phyloP scores from a whole-genome alignment of 2,113 vertebrate genomes.

The Trematomus loennbergii region DNA sequence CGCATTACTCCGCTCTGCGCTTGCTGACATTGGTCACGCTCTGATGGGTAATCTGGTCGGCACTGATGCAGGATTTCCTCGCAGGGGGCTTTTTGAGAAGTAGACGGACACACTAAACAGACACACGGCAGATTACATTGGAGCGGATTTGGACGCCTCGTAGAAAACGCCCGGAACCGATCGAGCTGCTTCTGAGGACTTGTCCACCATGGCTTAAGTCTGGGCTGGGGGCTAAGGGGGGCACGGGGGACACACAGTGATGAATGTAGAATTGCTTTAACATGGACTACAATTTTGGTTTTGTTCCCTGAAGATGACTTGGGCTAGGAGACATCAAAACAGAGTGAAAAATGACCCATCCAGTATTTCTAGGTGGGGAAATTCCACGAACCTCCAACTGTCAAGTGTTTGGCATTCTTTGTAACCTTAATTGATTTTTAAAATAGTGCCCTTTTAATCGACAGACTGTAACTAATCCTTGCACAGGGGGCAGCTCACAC shows the following conservation, averaged over 20 bases:
- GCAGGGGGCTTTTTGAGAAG: slow-evolving; percentile 37
- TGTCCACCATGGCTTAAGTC: slow-evolving; percentile 30
- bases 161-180: slow-evolving; percentile 36
- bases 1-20: slow-evolving; percentile 71
- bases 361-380: not conserved
- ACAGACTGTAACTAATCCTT: no score
- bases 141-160: not conserved
- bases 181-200: slow-evolving; percentile 40
- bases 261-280: slow-evolving; percentile 15
- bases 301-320: not conserved
- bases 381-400: not conserved
- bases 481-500: not conserved
- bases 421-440: not conserved
- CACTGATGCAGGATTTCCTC: slow-evolving; percentile 75
- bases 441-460: not conserved
- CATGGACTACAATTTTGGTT: not conserved
- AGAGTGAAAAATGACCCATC: no score
- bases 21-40: slow-evolving; percentile 77
- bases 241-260: not conserved
- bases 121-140: slow-evolving; percentile 32
- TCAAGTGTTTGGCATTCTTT: not conserved
- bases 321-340: no score
- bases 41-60: slow-evolving; percentile 73
- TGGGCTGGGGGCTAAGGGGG: not conserved
- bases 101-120: slow-evolving; percentile 11